These are phyloP conservation scores for Dendroctonus valens DNA, from an alignment of 1,140 invertebrate genomes.

Conservation along the genomic window DNA sequence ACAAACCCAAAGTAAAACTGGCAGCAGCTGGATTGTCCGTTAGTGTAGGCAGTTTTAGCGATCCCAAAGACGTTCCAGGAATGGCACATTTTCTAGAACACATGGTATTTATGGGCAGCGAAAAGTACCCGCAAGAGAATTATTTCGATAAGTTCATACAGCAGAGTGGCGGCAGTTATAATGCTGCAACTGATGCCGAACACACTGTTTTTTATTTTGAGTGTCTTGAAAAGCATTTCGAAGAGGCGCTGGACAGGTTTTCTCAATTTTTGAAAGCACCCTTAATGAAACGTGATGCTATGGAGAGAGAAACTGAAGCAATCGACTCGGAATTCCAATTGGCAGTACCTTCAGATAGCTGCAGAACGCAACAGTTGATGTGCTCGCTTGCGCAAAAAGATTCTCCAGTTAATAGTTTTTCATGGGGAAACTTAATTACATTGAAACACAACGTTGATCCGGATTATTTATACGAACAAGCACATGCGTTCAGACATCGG, in stretches of 20 bases:
- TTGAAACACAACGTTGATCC: slow-evolving; percentile 69
- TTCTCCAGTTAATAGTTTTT: slow-evolving; percentile 76
- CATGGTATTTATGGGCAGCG: slow-evolving; percentile 93
- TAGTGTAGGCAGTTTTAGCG: slow-evolving; percentile 70
- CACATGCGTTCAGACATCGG: slow-evolving; percentile 76
- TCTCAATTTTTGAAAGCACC: slow-evolving; percentile 88
- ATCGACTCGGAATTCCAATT: slow-evolving; percentile 88
- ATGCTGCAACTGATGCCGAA: slow-evolving; percentile 83
- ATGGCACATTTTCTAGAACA: slow-evolving; percentile 94
- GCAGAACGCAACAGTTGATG: slow-evolving; percentile 73
- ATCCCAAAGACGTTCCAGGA: slow-evolving; percentile 76
- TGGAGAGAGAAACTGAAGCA: slow-evolving; percentile 86
- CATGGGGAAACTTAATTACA: slow-evolving; percentile 82
- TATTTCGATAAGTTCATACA: slow-evolving; percentile 77
- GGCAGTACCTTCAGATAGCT: slow-evolving; percentile 64
- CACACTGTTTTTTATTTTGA: slow-evolving; percentile 87
- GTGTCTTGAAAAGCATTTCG: slow-evolving; percentile 73
- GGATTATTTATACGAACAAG: slow-evolving; percentile 60
- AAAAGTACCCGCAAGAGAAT: slow-evolving; percentile 85
- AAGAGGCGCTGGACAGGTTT: slow-evolving; percentile 78
- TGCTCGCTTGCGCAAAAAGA: slow-evolving; percentile 62
- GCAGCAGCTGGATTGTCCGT: slow-evolving; percentile 71
- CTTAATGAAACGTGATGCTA: slow-evolving; percentile 81
- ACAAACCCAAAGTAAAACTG: slow-evolving; percentile 51
- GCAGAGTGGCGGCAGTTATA: slow-evolving; percentile 76